Conservation (phyloP, 1,140 invertebrate species). For the Frieseomelitta varia region DNA sequence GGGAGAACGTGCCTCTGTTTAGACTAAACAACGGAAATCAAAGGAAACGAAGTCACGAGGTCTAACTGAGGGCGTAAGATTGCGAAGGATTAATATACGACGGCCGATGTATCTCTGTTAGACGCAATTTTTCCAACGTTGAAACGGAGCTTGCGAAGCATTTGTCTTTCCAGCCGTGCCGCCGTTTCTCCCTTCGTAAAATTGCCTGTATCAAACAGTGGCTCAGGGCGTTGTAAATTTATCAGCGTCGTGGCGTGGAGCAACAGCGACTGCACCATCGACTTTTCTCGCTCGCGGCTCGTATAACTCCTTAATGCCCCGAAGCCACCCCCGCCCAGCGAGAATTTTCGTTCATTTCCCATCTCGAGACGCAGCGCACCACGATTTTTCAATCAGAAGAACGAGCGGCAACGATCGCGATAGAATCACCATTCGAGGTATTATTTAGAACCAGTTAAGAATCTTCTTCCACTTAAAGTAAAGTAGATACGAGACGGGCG, state of each 20-base stretch:
- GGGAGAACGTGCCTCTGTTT: no score
- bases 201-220: slow-evolving; percentile 28
- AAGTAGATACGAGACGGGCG: background rate
- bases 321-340: background rate
- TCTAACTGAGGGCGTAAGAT: background rate
- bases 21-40: background rate
- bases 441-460: background rate
- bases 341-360: background rate
- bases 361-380: background rate
- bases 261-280: background rate
- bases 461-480: background rate
- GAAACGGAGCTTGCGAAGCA: background rate
- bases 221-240: slow-evolving; percentile 32
- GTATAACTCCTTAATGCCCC: slow-evolving; percentile 40
- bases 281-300: slow-evolving; percentile 6
- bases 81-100: background rate
- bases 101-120: background rate
- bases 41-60: background rate
- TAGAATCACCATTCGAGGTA: background rate
- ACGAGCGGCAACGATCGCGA: background rate
- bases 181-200: background rate
- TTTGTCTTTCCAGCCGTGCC: background rate
- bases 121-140: background rate
- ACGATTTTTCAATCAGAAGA: background rate
- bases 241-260: background rate